Base-by-base conservation (phyloP, 2,797 vertebrate genomes). In the Microctenopoma steveboyesi region DNA sequence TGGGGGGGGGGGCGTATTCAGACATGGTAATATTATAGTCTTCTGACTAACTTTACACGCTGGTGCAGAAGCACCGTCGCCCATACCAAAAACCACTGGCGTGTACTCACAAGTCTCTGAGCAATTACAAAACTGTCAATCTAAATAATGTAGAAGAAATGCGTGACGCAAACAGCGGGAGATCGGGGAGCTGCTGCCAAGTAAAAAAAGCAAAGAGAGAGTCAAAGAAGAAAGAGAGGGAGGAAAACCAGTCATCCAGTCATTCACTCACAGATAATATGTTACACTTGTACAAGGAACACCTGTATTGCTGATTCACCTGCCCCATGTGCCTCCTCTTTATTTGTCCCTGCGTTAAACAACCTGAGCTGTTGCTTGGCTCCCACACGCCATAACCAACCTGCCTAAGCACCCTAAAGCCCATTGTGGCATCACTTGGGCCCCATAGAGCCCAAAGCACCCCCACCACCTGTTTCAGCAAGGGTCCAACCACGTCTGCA, bases 81-180 rank as follows among this genome's bases (percentile, higher is more conserved):
- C 60, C 40, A 15, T 76, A 68, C 79, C 62, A 71, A 64, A 22
- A 86, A 77, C 63, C 76, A 56, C 69, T 49, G 58, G 72, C 73
- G 83, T 76, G 74, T 52, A 53, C 73, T 84, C 69, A 69, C 54
- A 60, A 79, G 76, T 86, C 88, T 87, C 86, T 10, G 62, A 88
- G 86, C 83, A 91, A 91, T 91, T 91, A 91, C 72, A 66, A 79
- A 82, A 69, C 74, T 83, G 86, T 86, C 91, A 90, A 66, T 90
- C 87, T 78, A 61, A 67, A 89, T 90, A 79, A 88, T 71, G 74
- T 69, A 35, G 75, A 88, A 60, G 85, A 84, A 85, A 84, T 80
- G 81, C n/a, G 45, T 76, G 81, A 75, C 45, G 33, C 50, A 67
- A 86, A 83, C 78, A 84, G 72, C 72, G 72, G 62, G 73, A 82